phyloP scores from a whole-genome alignment of 2,113 vertebrate species.

The Ptilonorhynchus violaceus region DNA sequence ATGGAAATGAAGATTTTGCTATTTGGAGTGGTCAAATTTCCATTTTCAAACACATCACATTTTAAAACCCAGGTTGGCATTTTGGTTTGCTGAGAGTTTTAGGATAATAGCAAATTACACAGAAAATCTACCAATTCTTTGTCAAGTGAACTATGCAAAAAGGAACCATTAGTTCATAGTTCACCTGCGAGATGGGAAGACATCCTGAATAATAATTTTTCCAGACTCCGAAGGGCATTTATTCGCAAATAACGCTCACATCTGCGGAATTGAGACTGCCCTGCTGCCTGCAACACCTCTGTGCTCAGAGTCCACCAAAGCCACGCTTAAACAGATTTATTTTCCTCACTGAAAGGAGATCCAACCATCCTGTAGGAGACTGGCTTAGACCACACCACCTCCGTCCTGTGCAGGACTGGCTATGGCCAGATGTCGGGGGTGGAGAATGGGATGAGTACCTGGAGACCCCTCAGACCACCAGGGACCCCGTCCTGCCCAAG shows the following conservation, averaged over 20 bases:
- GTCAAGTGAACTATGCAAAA: conserved; percentile 69
- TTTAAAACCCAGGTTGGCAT: conserved; percentile 75
- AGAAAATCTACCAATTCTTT: conserved; percentile 77
- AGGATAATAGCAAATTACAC: conserved; percentile 80
- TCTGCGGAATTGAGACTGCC: not conserved
- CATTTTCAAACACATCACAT: conserved; percentile 78
- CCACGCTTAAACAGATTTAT: not conserved
- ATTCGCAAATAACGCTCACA: conserved; percentile 64
- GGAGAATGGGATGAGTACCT: not conserved
- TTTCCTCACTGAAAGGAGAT: not conserved
- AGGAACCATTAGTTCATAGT: conserved; percentile 72
- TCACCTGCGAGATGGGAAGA: conserved; percentile 61
- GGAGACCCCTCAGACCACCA: accelerated
- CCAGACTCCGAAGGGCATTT: conserved; percentile 44
- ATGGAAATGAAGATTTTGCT: conserved; percentile 77
- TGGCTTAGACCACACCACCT: not conserved
- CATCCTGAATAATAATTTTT: conserved; percentile 62
- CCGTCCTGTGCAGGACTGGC: not conserved
- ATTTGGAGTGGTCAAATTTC: conserved; percentile 78
- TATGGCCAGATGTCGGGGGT: accelerated
- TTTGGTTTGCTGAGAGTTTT: conserved; percentile 79
- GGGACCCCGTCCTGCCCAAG: accelerated
- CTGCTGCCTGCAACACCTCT: not conserved
- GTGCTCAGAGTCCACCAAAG: not conserved
- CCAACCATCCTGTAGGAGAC: not conserved